phyloP scores from a whole-genome alignment of 1,140 invertebrate genomes.

The Achroia grisella region DNA sequence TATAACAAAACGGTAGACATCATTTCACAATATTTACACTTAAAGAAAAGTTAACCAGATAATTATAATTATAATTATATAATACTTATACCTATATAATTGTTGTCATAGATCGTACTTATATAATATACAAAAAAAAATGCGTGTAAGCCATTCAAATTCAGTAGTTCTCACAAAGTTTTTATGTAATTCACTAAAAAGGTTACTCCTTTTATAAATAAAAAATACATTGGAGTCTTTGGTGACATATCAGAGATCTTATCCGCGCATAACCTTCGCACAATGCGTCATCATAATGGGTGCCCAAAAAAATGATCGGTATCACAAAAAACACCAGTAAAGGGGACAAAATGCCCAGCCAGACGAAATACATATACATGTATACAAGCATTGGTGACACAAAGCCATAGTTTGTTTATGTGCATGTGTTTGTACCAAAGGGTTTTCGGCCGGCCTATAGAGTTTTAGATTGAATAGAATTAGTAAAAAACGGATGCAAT shows the following conservation, averaged over 20 bases:
- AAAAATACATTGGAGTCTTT: slow-evolving; percentile 44
- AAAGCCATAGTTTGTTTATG: slow-evolving; percentile 40
- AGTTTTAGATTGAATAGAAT: slow-evolving; percentile 46
- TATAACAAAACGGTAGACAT: too few relatives aligned
- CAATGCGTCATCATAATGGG: slow-evolving; percentile 60
- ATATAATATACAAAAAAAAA: too few relatives aligned
- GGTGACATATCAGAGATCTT: slow-evolving; percentile 69
- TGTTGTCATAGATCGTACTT: too few relatives aligned
- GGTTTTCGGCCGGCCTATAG: slow-evolving; percentile 43
- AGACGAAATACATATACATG: slow-evolving; percentile 30
- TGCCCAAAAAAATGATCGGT: slow-evolving; percentile 62
- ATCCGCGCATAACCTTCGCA: slow-evolving; percentile 62
- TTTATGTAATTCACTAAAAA: slow-evolving; percentile 50
- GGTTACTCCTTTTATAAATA: slow-evolving; percentile 51
- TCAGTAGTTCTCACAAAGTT: slow-evolving; percentile 29
- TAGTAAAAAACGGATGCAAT: slow-evolving; percentile 45
- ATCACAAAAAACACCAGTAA: slow-evolving; percentile 53
- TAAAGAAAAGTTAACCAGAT: too few relatives aligned
- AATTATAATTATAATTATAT: too few relatives aligned
- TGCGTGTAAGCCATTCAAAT: too few relatives aligned
- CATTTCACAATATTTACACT: too few relatives aligned
- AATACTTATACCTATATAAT: too few relatives aligned
- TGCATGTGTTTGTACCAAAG: slow-evolving; percentile 48
- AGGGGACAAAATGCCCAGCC: slow-evolving; percentile 57
- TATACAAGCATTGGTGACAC: slow-evolving; percentile 40